These are phyloP conservation scores for Acanthosoma haemorrhoidale DNA, from an alignment of 2,888 invertebrate species.

Conservation along the genomic window DNA sequence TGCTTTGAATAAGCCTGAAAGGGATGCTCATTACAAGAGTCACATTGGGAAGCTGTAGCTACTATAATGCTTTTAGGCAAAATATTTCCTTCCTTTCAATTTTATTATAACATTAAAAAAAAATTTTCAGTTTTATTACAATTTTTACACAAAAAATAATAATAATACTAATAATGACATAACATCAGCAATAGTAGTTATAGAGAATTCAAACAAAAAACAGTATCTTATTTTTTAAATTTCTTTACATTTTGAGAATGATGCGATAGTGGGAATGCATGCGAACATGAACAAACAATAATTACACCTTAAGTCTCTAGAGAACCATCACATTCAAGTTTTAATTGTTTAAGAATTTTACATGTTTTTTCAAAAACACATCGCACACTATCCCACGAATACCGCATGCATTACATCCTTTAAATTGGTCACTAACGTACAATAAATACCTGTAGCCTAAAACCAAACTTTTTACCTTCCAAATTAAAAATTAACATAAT, in stretches of 20 bases:
- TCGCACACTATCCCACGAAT: constrained; percentile 22
- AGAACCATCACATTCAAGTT: background rate
- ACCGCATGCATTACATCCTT: constrained; percentile 19
- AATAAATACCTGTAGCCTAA: background rate
- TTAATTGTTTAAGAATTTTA: background rate
- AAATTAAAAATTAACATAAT: constrained; percentile 17
- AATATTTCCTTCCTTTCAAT: background rate
- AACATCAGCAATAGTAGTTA: background rate
- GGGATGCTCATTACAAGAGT: constrained; percentile 22
- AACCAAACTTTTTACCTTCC: constrained; percentile 3
- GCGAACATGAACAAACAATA: constrained; percentile 7
- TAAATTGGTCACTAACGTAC: background rate
- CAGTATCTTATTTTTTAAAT: background rate
- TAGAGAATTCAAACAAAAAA: background rate
- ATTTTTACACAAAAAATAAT: background rate
- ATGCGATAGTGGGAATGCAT: constrained; percentile 24
- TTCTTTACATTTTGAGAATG: background rate
- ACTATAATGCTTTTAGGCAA: constrained; percentile 3
- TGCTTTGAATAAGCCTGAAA: background rate
- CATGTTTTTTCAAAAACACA: background rate
- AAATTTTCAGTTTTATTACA: background rate
- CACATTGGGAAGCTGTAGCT: background rate
- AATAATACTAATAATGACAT: background rate
- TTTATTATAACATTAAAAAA: background rate
- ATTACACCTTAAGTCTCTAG: background rate